Conservation (phyloP, 2,888 invertebrate genomes). For the Cephus runcator region DNA sequence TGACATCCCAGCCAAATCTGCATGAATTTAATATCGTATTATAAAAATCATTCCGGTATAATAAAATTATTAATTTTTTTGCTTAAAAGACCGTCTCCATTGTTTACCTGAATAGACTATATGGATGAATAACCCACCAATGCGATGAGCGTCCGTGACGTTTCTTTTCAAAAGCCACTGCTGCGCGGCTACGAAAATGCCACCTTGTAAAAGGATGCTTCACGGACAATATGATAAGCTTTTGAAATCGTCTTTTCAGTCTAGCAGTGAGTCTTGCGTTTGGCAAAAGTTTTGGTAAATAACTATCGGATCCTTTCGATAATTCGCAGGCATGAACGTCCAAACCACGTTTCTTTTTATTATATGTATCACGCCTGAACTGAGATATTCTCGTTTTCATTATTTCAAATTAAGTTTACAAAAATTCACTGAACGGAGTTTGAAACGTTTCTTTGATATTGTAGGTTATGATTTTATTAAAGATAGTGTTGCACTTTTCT, state of each 20-base stretch:
- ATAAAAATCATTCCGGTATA: neutral
- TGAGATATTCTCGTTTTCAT: too few relatives aligned
- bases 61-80: neutral
- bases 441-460: too few relatives aligned
- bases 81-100: neutral
- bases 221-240: conserved; percentile 50
- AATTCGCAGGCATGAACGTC: conserved; percentile 52
- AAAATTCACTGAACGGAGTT: too few relatives aligned
- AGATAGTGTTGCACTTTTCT: too few relatives aligned
- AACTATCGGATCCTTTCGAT: conserved; percentile 49
- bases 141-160: conserved; percentile 48
- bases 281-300: conserved; percentile 57
- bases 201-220: conserved; percentile 47
- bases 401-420: too few relatives aligned
- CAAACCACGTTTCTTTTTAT: neutral
- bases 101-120: conserved; percentile 49
- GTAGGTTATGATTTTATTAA: too few relatives aligned
- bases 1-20: conserved; percentile 51
- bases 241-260: conserved; percentile 50
- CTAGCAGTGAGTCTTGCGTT: conserved; percentile 46
- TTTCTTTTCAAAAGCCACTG: conserved; percentile 55
- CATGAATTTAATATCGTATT: neutral
- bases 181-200: conserved; percentile 53
- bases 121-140: conserved; percentile 61
- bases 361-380: neutral